Base-by-base conservation (phyloP, 1,140 invertebrate species). In the Penaeus vannamei region DNA sequence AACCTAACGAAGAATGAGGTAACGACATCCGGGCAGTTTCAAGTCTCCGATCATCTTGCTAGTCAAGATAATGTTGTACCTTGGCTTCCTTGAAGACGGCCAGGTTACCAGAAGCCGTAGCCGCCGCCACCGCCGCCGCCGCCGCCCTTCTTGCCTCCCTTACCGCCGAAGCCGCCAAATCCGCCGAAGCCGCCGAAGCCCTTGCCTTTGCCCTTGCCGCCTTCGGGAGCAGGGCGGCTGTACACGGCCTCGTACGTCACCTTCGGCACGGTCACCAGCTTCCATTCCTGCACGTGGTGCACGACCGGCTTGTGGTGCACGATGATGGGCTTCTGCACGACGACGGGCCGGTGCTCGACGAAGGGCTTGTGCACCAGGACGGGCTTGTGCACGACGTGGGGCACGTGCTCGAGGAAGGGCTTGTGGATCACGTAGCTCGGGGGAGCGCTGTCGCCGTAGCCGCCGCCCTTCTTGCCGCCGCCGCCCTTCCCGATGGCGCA, bases 221-320 rank as follows among this genome's bases (percentile, higher is more conserved):
- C 29, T 7, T 26, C 29, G 36, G 87, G 87, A 26, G 84, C 83
- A 32, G 79, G 83, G 60, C 84, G 87, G 12, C 84, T 83, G 20
- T 61, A 89, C 26, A 89, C 87, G 7, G 53, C 66, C 82, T 89
- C 53, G 59, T 89, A 89, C 1, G 82, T 80, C 20, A 80, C 72
- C 60, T 85, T 89, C 53, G 87, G 87, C 10, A 89, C 87, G 72
- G 82, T 77, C 1, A 89, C 87, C n/a, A 89, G 69, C 83, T 84
- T 84, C 87, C 87, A 89, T 61, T 89, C 87, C 59, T 84, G 82
- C 19, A 84, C 82, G 87, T 84, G 69, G 61, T 84, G 69, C 20
- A 80, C 72, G 7, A 89, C 87, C 0, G 87, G 87, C 42, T 89
- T 89, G 20, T 85, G 66, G 32, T 64, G 36, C 14, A 89, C 59